phyloP scores from a whole-genome alignment of 2,888 invertebrate genomes.

The Protonemura montana region DNA sequence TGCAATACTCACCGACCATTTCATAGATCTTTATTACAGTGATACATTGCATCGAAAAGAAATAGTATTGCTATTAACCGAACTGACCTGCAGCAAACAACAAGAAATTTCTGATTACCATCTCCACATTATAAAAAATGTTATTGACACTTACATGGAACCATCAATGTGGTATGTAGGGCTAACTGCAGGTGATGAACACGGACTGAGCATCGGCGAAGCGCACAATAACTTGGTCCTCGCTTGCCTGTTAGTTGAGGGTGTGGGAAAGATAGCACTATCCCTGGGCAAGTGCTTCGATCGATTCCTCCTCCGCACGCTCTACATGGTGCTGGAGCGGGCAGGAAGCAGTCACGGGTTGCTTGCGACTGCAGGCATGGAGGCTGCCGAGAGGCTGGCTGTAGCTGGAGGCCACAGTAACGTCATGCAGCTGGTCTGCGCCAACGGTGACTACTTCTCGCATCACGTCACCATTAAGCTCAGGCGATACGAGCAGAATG shows the following conservation, averaged over 20 bases:
- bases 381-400: slow-evolving; percentile 59
- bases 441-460: slow-evolving; percentile 78
- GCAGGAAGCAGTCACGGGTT: slow-evolving; percentile 57
- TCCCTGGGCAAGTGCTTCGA: slow-evolving; percentile 65
- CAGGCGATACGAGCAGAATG: slow-evolving; percentile 55
- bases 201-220: slow-evolving; percentile 52
- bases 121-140: slow-evolving; percentile 54
- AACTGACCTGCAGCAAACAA: slow-evolving; percentile 62
- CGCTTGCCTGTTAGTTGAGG: slow-evolving; percentile 74
- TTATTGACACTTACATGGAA: slow-evolving; percentile 62
- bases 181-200: slow-evolving; percentile 54
- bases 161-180: slow-evolving; percentile 64
- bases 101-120: slow-evolving; percentile 60
- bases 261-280: slow-evolving; percentile 70
- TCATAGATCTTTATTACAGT: slow-evolving; percentile 67
- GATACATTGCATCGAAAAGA: slow-evolving; percentile 67
- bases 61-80: slow-evolving; percentile 68
- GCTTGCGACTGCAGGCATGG: slow-evolving; percentile 51
- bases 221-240: slow-evolving; percentile 72
- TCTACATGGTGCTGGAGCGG: slow-evolving; percentile 75
- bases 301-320: slow-evolving; percentile 68
- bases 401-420: slow-evolving; percentile 63
- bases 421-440: slow-evolving; percentile 69
- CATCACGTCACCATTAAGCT: slow-evolving; percentile 72
- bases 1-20: slow-evolving; percentile 66